Percentiles rank a stretch among this genome's conserved stretches.
phyloP scores from a whole-genome alignment of 2,888 invertebrate genomes.

The Hartigia nigra region DNA sequence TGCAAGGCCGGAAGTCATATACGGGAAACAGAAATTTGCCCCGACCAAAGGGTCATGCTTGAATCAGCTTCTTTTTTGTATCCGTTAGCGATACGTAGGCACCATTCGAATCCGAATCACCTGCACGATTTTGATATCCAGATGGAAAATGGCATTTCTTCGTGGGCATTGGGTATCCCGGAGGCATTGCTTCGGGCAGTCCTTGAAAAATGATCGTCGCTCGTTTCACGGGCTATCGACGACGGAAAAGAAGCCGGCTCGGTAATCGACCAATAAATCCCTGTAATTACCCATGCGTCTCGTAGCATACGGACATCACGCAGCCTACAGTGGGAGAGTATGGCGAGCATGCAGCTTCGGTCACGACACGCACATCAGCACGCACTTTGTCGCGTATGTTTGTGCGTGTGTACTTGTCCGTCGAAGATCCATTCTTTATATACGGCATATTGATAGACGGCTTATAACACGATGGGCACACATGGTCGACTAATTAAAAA shows the following conservation, averaged over 20 bases:
- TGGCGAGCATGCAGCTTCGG: background rate
- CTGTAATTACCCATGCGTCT: constrained; percentile 17
- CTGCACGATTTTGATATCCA: background rate
- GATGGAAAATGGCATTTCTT: background rate
- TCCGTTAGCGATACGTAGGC: no score
- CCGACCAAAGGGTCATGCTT: background rate
- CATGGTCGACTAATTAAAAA: constrained; percentile 44
- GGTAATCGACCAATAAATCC: constrained; percentile 44
- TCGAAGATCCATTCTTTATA: no score
- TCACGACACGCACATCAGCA: background rate
- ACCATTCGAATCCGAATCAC: background rate
- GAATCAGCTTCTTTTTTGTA: background rate
- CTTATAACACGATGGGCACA: background rate
- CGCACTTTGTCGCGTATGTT: background rate
- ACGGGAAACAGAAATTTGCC: background rate
- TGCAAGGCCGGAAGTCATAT: background rate
- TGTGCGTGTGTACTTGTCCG: background rate
- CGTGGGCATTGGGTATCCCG: background rate
- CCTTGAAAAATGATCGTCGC: constrained; percentile 40
- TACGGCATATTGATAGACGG: background rate
- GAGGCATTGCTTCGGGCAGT: constrained; percentile 9
- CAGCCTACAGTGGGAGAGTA: background rate
- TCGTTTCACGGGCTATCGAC: constrained; percentile 40
- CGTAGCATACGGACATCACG: background rate
- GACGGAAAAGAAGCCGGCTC: constrained; percentile 17